Conservation (phyloP, 2,797 vertebrate genomes). For the Tiaroga cobitis region DNA sequence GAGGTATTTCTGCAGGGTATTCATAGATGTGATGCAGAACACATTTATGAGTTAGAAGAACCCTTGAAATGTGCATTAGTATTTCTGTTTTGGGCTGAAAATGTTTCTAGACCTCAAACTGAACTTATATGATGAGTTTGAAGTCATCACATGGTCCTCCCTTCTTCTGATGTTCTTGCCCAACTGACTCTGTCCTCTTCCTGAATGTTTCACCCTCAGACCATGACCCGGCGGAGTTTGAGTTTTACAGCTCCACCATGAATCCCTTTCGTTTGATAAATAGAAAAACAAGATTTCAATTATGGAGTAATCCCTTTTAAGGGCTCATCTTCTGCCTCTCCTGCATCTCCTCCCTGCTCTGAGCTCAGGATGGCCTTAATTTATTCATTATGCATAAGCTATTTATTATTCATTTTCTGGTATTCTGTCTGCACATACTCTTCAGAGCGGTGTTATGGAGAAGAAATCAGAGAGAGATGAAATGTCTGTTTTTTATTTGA, state of each 20-base stretch:
- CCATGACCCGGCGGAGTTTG: not conserved
- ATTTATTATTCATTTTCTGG: slow-evolving; percentile 47
- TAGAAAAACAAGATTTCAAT: slow-evolving; percentile 37
- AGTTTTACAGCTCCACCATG: not conserved
- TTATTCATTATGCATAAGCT: slow-evolving; percentile 40
- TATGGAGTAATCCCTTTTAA: slow-evolving; percentile 33
- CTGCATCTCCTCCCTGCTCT: slow-evolving; percentile 25
- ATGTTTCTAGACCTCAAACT: not conserved
- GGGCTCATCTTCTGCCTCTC: slow-evolving; percentile 24
- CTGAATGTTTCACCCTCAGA: not conserved
- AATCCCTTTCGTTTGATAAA: slow-evolving; percentile 16
- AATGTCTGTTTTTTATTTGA: slow-evolving; percentile 15
- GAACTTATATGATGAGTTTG: not conserved
- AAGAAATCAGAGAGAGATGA: slow-evolving; percentile 16
- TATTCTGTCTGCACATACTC: slow-evolving; percentile 16
- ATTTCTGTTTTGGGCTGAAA: not conserved
- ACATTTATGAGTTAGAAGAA: not conserved
- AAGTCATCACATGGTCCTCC: not conserved
- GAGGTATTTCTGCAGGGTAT: not conserved
- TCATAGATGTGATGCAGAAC: not conserved
- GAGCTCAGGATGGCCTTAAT: slow-evolving; percentile 32
- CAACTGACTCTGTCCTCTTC: not conserved
- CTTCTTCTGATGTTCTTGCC: slow-evolving; percentile 18
- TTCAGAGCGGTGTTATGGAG: slow-evolving; percentile 11
- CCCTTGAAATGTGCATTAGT: not conserved